Percentiles rank a stretch among this genome's conserved stretches.
Evolutionary conservation across 2,113 vertebrate genomes (phyloP).

Genomic region (Sus scrofa): DNA sequence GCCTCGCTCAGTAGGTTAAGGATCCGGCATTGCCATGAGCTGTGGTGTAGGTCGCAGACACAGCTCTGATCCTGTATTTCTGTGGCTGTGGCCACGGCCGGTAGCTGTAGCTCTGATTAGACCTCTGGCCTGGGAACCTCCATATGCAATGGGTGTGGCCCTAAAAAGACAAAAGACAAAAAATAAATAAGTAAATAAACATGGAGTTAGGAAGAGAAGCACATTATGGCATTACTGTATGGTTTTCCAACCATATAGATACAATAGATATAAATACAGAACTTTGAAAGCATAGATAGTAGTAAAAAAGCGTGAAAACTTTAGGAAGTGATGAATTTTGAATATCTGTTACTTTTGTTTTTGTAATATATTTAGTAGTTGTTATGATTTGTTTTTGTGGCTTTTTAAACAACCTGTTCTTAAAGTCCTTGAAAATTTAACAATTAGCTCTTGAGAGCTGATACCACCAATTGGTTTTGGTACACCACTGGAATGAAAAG

Average conservation of each 20-base stretch:
- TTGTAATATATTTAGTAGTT: not conserved
- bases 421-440: constrained; percentile 41
- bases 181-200: no score
- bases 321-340: constrained; percentile 25
- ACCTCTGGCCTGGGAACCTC: no score
- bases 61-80: no score
- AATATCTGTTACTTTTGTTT: not conserved
- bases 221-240: not conserved
- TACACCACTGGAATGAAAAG: not conserved
- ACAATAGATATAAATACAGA: not conserved
- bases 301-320: not conserved
- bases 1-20: no score
- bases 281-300: not conserved
- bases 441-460: not conserved
- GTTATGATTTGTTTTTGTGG: constrained; percentile 4
- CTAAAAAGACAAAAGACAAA: no score
- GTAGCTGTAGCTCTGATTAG: no score
- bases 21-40: no score
- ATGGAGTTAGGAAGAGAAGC: not conserved
- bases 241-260: not conserved
- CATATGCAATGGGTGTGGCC: no score
- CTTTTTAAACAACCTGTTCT: not conserved
- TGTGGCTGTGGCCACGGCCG: no score
- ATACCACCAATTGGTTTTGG: not conserved
- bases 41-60: no score